These are phyloP conservation scores for Drosophila pseudoananassae DNA, from an alignment of 1,140 invertebrate genomes.

Conservation along the genomic window DNA sequence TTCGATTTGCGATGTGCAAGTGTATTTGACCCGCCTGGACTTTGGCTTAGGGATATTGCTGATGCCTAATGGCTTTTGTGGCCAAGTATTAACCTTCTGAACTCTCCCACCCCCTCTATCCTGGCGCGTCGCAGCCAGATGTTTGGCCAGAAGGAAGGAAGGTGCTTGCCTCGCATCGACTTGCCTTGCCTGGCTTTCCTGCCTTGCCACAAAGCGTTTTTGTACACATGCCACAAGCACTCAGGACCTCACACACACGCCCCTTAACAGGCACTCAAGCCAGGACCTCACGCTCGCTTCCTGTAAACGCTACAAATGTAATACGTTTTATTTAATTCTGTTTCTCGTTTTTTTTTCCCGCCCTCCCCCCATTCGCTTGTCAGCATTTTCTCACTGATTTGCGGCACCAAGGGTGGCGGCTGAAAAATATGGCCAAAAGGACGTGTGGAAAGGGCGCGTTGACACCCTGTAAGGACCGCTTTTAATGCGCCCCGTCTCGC, in stretches of 20 bases:
- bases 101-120: neutral
- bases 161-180: conserved; percentile 22
- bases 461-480: conserved; percentile 20
- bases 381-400: conserved; percentile 81
- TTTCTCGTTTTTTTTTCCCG: conserved; percentile 35
- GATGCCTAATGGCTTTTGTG: conserved; percentile 73
- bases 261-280: conserved; percentile 48
- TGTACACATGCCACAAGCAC: conserved; percentile 45
- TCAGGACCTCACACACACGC: conserved; percentile 31
- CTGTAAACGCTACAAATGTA: conserved; percentile 77
- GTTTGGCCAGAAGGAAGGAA: conserved; percentile 29
- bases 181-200: neutral
- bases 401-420: conserved; percentile 55
- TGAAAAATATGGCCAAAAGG: conserved; percentile 59
- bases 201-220: conserved; percentile 62
- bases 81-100: conserved; percentile 70
- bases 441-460: conserved; percentile 13
- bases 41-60: conserved; percentile 40
- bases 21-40: conserved; percentile 66
- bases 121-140: neutral
- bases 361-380: conserved; percentile 56
- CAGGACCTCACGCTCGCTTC: conserved; percentile 51
- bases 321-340: conserved; percentile 78
- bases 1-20: conserved; percentile 31
- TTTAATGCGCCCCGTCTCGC: neutral